These are phyloP conservation scores for Melanerpes formicivorus DNA, from an alignment of 2,113 vertebrate species.

Conservation along the genomic window DNA sequence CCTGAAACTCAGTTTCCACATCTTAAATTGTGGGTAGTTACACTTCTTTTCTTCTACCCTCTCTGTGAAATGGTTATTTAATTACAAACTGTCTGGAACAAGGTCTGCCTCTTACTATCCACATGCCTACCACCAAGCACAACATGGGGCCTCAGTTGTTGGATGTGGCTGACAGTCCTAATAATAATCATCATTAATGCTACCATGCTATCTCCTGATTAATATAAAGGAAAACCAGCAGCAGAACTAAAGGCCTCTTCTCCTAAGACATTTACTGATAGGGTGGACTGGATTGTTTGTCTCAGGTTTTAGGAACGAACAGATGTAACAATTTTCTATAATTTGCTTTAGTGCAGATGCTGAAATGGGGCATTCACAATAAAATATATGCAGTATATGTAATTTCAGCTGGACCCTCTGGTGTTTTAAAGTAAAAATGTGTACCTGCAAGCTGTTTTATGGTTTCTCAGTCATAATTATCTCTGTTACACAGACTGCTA, in stretches of 20 bases:
- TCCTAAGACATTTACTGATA: constrained; percentile 21
- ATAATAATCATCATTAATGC: background rate
- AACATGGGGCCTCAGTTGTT: background rate
- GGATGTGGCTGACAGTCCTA: background rate
- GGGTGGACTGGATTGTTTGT: constrained; percentile 62
- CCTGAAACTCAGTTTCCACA: background rate
- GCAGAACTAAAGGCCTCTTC: background rate
- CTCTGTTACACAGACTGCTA: constrained; percentile 80
- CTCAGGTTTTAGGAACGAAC: constrained; percentile 76
- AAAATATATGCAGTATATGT: constrained; percentile 80
- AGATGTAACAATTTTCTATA: constrained; percentile 80
- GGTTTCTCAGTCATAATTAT: constrained; percentile 79
- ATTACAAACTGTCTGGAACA: constrained; percentile 14
- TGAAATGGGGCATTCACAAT: constrained; percentile 76
- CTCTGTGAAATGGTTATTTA: background rate
- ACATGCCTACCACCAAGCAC: background rate
- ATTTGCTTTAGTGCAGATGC: constrained; percentile 80
- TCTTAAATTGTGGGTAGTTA: background rate
- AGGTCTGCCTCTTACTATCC: background rate
- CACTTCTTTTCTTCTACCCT: background rate
- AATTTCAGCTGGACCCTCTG: constrained; percentile 80
- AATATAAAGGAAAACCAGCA: background rate
- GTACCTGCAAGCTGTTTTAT: constrained; percentile 85
- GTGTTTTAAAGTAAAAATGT: constrained; percentile 81
- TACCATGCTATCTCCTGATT: background rate